Percentiles rank a stretch among this genome's conserved stretches.
Evolutionary conservation across 2,888 invertebrate species (phyloP).

Genomic region (Cataglyphis livida): DNA sequence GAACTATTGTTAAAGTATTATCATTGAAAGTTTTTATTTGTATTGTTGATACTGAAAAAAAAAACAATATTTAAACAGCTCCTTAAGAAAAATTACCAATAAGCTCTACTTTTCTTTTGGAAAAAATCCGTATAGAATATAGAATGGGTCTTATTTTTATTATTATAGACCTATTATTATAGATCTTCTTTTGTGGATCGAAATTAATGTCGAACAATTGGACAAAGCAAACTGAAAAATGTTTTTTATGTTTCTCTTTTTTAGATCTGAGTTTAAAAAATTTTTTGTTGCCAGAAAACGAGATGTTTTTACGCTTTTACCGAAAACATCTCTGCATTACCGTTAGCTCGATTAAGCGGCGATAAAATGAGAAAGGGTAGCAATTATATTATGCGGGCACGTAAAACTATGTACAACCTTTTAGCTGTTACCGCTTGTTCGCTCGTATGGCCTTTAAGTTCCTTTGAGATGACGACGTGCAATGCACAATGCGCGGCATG

Average conservation of each 20-base stretch:
- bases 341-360: conserved; percentile 49
- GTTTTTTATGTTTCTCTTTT: neutral
- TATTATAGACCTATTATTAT: too few species aligned
- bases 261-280: conserved; percentile 18
- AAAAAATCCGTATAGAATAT: neutral
- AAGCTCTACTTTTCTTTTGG: neutral
- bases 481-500: conserved; percentile 50
- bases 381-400: conserved; percentile 45
- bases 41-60: neutral
- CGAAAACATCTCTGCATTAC: conserved; percentile 21
- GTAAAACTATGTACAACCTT: conserved; percentile 35
- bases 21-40: neutral
- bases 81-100: neutral
- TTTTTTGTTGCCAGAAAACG: conserved; percentile 1
- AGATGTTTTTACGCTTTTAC: conserved; percentile 23
- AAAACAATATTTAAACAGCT: neutral
- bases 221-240: neutral
- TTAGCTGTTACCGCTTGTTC: conserved; percentile 23
- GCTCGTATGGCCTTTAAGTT: conserved; percentile 50
- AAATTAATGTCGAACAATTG: neutral
- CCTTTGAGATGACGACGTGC: conserved; percentile 53
- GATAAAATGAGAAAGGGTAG: conserved; percentile 47
- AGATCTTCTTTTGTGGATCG: neutral
- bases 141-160: too few species aligned
- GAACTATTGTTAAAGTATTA: neutral